Percentiles rank a stretch among this genome's conserved stretches.
Conservation (phyloP, 2,888 invertebrate genomes). For the Cryptocephalus primarius region DNA sequence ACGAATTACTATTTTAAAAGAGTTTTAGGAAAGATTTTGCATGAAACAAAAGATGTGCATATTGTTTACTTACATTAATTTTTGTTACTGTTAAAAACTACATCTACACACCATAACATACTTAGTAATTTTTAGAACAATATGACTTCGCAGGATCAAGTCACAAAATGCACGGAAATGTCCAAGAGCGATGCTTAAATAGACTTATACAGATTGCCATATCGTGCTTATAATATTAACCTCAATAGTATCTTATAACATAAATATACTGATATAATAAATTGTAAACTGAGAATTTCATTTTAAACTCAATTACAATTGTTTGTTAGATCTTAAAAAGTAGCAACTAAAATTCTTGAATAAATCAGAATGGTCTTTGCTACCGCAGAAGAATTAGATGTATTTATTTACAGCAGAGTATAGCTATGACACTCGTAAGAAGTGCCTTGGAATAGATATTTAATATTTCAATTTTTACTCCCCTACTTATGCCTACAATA, state of each 20-base stretch:
- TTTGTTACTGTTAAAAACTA: too few relatives aligned
- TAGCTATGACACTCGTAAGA: slow-evolving; percentile 8
- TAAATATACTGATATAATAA: slow-evolving; percentile 6
- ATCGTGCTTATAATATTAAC: slow-evolving; percentile 8
- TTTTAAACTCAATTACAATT: slow-evolving; percentile 3
- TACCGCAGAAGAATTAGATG: slow-evolving; percentile 5
- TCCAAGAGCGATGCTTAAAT: slow-evolving; percentile 9
- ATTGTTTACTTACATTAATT: too few relatives aligned
- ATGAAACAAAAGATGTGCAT: too few relatives aligned
- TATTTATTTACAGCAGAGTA: slow-evolving; percentile 6
- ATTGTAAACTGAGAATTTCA: slow-evolving; percentile 3
- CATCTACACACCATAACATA: too few relatives aligned
- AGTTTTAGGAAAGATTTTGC: too few relatives aligned
- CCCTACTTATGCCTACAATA: slow-evolving; percentile 7
- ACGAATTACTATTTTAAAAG: too few relatives aligned
- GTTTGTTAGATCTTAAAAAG: slow-evolving; percentile 19
- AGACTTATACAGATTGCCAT: slow-evolving; percentile 8
- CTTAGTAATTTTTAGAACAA: too few relatives aligned
- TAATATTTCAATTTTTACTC: slow-evolving; percentile 12
- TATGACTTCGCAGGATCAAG: too few relatives aligned
- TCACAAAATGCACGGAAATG: slow-evolving; percentile 10
- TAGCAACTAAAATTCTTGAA: slow-evolving; percentile 8
- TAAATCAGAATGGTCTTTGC: slow-evolving; percentile 9
- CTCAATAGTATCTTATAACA: slow-evolving; percentile 7
- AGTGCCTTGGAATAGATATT: slow-evolving; percentile 3